Evolutionary conservation across 35 echinoderm and acorn worm species (phyloP).

Genomic region (Holothuria glaberrima): DNA sequence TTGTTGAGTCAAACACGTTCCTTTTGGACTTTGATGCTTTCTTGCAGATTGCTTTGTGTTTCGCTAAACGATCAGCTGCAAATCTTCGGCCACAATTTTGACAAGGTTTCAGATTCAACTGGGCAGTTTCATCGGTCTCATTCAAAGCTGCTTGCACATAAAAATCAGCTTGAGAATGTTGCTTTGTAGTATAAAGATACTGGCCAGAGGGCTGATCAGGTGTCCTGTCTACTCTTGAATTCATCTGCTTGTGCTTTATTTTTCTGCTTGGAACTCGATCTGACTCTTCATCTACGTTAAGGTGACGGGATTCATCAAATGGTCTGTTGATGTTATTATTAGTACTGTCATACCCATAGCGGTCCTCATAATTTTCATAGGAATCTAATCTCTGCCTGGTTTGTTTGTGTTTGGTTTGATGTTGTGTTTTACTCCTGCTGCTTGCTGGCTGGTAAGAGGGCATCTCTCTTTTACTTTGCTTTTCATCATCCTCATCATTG

Average conservation of each 20-base stretch:
- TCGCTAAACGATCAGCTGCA: slow-evolving; percentile 77
- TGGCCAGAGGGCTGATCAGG: not conserved
- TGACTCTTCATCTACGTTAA: not conserved
- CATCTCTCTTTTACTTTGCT: not conserved
- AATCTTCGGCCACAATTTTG: slow-evolving; percentile 82
- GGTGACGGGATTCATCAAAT: not conserved
- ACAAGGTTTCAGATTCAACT: slow-evolving; percentile 67
- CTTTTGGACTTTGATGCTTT: slow-evolving; percentile 71
- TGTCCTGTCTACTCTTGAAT: not conserved
- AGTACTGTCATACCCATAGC: not conserved
- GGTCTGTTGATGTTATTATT: slow-evolving; percentile 9
- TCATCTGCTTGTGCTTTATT: not conserved
- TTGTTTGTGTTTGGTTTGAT: not conserved
- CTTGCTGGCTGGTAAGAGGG: no score
- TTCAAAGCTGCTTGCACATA: slow-evolving; percentile 42
- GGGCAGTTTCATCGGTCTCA: slow-evolving; percentile 25
- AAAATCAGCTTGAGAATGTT: not conserved
- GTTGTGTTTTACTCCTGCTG: not conserved
- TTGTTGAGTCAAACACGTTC: slow-evolving; percentile 82
- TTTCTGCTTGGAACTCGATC: not conserved
- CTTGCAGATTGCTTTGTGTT: slow-evolving; percentile 77
- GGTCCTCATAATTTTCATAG: slow-evolving; percentile 4
- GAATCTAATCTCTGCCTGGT: not conserved
- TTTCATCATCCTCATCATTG: not conserved
- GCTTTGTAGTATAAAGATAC: not conserved